These are phyloP conservation scores for Lethocerus indicus DNA, from an alignment of 1,140 invertebrate genomes.

Conservation along the genomic window DNA sequence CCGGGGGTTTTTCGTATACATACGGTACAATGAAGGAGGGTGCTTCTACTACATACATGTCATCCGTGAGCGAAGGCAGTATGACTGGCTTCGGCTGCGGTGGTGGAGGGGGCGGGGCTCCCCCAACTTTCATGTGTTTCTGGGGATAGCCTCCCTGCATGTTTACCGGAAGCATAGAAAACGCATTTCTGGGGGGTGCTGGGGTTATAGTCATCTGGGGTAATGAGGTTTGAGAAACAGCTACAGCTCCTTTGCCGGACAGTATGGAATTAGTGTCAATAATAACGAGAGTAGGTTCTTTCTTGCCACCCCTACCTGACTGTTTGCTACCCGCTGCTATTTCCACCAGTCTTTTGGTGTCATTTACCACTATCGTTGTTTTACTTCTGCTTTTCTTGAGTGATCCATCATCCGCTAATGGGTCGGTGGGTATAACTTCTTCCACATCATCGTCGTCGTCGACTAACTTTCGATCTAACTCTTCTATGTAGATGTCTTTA, in stretches of 20 bases:
- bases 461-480: constrained; percentile 12
- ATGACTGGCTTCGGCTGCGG: constrained; percentile 32
- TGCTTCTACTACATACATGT: constrained; percentile 80
- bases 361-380: constrained; percentile 48
- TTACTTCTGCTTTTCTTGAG: constrained; percentile 29
- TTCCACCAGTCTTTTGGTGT: constrained; percentile 52
- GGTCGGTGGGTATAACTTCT: constrained; percentile 30
- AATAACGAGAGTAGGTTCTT: constrained; percentile 58
- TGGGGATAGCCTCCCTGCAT: background rate
- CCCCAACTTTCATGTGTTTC: constrained; percentile 8
- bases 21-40: constrained; percentile 84
- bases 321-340: constrained; percentile 39
- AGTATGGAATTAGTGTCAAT: constrained; percentile 60
- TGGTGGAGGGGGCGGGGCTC: constrained; percentile 26
- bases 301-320: constrained; percentile 34
- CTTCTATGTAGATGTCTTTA: constrained; percentile 36
- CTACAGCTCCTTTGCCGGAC: constrained; percentile 40
- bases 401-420: constrained; percentile 34
- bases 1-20: constrained; percentile 75
- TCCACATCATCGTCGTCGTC: constrained; percentile 23
- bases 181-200: constrained; percentile 16
- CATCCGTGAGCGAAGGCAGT: constrained; percentile 63
- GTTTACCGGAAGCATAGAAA: background rate
- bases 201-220: constrained; percentile 14
- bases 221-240: constrained; percentile 26